Evolutionary conservation across 2,888 invertebrate genomes (phyloP).

Genomic region (Apotomis turbidana): DNA sequence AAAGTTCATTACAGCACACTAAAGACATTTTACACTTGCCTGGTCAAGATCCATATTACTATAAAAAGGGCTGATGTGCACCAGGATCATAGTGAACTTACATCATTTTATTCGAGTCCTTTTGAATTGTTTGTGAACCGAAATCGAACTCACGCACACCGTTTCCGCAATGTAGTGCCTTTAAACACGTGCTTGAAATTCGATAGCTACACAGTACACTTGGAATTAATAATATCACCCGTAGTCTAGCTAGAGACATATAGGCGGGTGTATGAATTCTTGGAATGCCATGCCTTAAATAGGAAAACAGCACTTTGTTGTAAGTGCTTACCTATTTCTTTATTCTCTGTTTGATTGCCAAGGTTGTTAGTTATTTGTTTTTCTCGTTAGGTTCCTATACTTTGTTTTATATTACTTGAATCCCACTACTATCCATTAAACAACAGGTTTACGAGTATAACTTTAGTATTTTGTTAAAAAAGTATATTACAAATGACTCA

Average conservation of each 20-base stretch:
- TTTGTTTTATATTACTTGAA: too few relatives aligned
- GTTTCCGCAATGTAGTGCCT: constrained; percentile 16
- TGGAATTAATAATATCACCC: constrained; percentile 9
- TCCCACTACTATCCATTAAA: too few relatives aligned
- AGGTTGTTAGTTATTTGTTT: not conserved
- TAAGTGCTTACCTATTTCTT: not conserved
- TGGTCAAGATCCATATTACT: not conserved
- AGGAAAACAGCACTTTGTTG: not conserved
- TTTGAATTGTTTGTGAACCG: constrained; percentile 5
- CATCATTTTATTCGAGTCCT: not conserved
- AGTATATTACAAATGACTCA: too few relatives aligned
- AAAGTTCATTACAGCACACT: too few relatives aligned
- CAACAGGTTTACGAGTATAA: too few relatives aligned
- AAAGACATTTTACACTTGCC: too few relatives aligned
- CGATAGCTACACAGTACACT: constrained; percentile 8
- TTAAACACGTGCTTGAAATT: constrained; percentile 30
- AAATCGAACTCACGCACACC: constrained; percentile 8
- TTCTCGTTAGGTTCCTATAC: too few relatives aligned
- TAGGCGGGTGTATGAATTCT: not conserved
- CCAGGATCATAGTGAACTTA: not conserved
- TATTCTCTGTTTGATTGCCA: not conserved
- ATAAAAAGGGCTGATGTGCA: not conserved
- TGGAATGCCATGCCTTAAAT: not conserved
- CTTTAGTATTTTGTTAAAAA: too few relatives aligned
- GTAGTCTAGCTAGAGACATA: not conserved